Conservation (phyloP, 37 sponge, comb jelly and placozoan species). For the Geodia barretti region DNA sequence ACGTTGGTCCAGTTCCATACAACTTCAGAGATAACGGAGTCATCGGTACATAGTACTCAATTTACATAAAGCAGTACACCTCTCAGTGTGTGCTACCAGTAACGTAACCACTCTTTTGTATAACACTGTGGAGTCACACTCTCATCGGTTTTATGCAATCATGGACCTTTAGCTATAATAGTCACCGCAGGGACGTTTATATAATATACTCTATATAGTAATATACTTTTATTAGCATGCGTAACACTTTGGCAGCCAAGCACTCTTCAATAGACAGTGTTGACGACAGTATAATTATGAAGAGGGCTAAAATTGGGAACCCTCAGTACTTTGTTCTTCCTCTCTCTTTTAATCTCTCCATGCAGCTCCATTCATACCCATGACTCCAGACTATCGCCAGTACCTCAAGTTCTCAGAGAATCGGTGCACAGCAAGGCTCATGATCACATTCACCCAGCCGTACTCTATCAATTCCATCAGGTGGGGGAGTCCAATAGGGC, state of each 20-base stretch:
- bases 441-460: slow-evolving; percentile 14
- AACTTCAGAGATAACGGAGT: background rate
- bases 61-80: background rate
- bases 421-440: background rate
- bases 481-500: too few relatives aligned
- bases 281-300: too few relatives aligned
- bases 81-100: background rate
- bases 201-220: background rate
- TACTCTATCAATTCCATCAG: slow-evolving; percentile 1
- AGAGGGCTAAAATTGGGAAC: too few relatives aligned
- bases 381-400: too few relatives aligned
- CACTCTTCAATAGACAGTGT: too few relatives aligned
- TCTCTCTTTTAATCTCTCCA: too few relatives aligned
- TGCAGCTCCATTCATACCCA: too few relatives aligned
- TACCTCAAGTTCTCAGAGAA: too few relatives aligned
- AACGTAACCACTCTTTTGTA: too few relatives aligned
- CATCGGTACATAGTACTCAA: background rate
- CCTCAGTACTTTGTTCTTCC: too few relatives aligned
- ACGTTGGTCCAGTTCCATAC: background rate
- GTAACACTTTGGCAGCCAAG: background rate
- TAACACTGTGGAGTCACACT: background rate
- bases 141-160: background rate
- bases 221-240: background rate
- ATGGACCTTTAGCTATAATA: background rate
- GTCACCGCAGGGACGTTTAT: background rate